Evolutionary conservation across 2,888 invertebrate genomes (phyloP).

Genomic region (Dorcus hopei): DNA sequence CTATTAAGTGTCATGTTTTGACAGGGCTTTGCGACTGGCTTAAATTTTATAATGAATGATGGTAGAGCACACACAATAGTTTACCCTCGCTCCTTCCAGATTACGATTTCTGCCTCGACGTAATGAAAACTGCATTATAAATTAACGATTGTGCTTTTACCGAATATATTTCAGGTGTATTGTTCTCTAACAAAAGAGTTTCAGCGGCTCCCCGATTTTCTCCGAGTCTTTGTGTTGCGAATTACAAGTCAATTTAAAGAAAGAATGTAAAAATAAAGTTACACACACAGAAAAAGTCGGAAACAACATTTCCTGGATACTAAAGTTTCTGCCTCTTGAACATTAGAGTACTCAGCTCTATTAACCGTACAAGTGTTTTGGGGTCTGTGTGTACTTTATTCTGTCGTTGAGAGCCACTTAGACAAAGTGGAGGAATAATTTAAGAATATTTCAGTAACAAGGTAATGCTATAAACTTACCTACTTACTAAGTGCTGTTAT

Average conservation of each 20-base stretch:
- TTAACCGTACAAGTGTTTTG: slow-evolving; percentile 29
- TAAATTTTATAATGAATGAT: slow-evolving; percentile 1
- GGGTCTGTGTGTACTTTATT: slow-evolving; percentile 13
- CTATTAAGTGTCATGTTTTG: not conserved
- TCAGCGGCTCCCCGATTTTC: not conserved
- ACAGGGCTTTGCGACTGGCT: not conserved
- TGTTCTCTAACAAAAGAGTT: too few relatives aligned
- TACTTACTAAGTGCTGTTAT: not conserved
- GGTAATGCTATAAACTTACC: not conserved
- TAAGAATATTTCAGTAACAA: not conserved
- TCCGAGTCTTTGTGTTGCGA: not conserved
- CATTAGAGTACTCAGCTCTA: slow-evolving; percentile 28
- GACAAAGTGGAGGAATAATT: slow-evolving; percentile 4
- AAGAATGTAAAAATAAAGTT: slow-evolving; percentile 1
- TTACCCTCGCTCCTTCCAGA: too few relatives aligned
- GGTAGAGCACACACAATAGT: too few relatives aligned
- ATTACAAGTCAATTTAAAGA: slow-evolving; percentile 23
- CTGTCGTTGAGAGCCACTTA: slow-evolving; percentile 2
- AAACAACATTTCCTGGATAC: slow-evolving; percentile 26
- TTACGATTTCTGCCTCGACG: too few relatives aligned
- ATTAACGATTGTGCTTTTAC: too few relatives aligned
- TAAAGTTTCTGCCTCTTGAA: slow-evolving; percentile 29
- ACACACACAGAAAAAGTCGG: slow-evolving; percentile 20
- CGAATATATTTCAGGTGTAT: too few relatives aligned
- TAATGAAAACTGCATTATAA: too few relatives aligned